Conservation (phyloP, 2,888 invertebrate species). For the Nomada flava region DNA sequence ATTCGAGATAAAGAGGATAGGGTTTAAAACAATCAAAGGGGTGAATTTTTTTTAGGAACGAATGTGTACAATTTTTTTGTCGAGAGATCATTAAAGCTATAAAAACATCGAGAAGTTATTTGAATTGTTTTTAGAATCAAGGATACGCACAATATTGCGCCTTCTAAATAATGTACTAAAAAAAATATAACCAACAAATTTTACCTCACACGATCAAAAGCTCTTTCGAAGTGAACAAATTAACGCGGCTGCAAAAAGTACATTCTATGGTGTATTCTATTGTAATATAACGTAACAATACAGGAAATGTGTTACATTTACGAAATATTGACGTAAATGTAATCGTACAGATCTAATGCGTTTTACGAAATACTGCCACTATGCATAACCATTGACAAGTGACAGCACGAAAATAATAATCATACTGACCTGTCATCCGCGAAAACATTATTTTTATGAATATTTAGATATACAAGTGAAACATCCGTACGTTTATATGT, state of each 20-base stretch:
- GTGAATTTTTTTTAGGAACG: no score
- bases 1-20: not conserved
- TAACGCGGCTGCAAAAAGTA: not conserved
- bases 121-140: not conserved
- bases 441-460: slow-evolving; percentile 11
- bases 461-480: slow-evolving; percentile 16
- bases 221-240: not conserved
- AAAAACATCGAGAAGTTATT: not conserved
- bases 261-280: not conserved
- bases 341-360: slow-evolving; percentile 25
- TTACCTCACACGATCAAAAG: not conserved
- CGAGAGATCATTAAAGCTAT: not conserved
- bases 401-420: slow-evolving; percentile 28
- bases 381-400: slow-evolving; percentile 22
- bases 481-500: slow-evolving; percentile 17
- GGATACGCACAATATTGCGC: not conserved
- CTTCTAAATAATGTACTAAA: not conserved
- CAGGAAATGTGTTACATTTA: slow-evolving; percentile 10
- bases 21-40: no score
- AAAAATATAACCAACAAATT: not conserved
- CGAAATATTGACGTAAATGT: slow-evolving; percentile 11
- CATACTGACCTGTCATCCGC: slow-evolving; percentile 38
- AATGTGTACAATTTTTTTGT: no score
- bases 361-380: slow-evolving; percentile 34
- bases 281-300: not conserved